Evolutionary conservation across 2,113 vertebrate species (phyloP).

Genomic region (Alligator mississippiensis): DNA sequence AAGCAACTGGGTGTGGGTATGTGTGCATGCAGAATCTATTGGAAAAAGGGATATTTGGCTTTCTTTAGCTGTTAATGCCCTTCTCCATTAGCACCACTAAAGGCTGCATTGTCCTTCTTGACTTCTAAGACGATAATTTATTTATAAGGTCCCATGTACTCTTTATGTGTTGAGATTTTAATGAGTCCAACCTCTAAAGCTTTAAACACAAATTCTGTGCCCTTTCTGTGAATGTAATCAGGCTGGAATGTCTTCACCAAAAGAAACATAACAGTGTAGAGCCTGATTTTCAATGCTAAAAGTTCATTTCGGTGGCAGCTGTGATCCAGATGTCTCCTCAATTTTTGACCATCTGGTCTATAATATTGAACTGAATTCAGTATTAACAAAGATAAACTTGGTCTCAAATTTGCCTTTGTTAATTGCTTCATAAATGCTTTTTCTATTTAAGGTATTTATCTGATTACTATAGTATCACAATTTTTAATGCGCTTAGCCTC

Average conservation of each 20-base stretch:
- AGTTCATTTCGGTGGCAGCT: neutral
- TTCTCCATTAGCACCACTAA: neutral
- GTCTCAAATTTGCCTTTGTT: neutral
- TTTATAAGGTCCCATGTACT: neutral
- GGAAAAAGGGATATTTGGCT: neutral
- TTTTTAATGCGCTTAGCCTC: neutral
- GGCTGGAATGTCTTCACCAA: neutral
- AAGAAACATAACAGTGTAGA: neutral
- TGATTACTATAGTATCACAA: neutral
- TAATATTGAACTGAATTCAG: neutral
- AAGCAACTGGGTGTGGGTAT: neutral
- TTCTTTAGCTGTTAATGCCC: too few species aligned
- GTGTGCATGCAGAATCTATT: neutral
- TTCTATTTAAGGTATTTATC: neutral
- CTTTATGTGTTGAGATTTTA: neutral
- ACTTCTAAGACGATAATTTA: neutral
- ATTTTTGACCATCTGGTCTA: neutral
- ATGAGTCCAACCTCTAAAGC: neutral
- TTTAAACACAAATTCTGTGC: neutral
- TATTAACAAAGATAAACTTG: neutral
- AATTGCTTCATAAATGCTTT: neutral
- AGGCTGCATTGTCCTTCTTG: neutral
- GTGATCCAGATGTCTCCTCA: neutral
- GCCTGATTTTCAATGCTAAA: neutral
- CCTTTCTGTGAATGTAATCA: neutral